These are phyloP conservation scores for Zaprionus lineosus DNA, from an alignment of 2,888 invertebrate genomes.

Conservation along the genomic window DNA sequence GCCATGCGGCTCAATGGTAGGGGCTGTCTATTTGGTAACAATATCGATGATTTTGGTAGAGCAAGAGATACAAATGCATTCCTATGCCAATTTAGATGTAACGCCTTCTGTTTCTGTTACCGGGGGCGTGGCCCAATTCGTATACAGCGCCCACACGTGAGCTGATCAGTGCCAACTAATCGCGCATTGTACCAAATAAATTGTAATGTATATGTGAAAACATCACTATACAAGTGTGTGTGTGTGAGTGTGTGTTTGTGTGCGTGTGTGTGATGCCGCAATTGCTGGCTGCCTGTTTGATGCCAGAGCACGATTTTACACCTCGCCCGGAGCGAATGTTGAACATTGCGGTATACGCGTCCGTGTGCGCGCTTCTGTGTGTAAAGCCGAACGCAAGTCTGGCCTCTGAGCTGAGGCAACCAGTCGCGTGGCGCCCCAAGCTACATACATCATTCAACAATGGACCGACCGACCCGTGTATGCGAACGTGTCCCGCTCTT, in stretches of 20 bases:
- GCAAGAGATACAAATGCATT: too few relatives aligned
- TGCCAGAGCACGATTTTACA: conserved; percentile 65
- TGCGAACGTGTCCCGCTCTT: neutral
- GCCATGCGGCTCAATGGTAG: too few relatives aligned
- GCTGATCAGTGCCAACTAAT: neutral
- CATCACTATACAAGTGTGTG: neutral
- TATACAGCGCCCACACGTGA: too few relatives aligned
- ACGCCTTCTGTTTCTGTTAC: too few relatives aligned
- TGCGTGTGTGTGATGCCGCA: conserved; percentile 3
- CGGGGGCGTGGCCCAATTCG: too few relatives aligned
- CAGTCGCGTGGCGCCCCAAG: conserved; percentile 46
- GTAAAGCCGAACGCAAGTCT: conserved; percentile 14
- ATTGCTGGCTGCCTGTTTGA: conserved; percentile 25
- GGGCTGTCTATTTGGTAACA: too few relatives aligned
- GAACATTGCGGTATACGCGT: conserved; percentile 47
- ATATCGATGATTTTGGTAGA: conserved; percentile 4
- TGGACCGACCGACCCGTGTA: conserved; percentile 1
- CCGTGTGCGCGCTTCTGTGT: conserved; percentile 2
- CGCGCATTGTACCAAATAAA: neutral
- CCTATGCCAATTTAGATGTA: too few relatives aligned
- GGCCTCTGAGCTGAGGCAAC: conserved; percentile 9
- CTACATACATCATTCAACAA: conserved; percentile 70
- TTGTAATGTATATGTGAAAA: too few relatives aligned
- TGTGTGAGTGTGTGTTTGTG: neutral
- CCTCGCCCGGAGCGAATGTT: conserved; percentile 49